phyloP scores from a whole-genome alignment of 2,888 invertebrate species.

The Eilema caniola region DNA sequence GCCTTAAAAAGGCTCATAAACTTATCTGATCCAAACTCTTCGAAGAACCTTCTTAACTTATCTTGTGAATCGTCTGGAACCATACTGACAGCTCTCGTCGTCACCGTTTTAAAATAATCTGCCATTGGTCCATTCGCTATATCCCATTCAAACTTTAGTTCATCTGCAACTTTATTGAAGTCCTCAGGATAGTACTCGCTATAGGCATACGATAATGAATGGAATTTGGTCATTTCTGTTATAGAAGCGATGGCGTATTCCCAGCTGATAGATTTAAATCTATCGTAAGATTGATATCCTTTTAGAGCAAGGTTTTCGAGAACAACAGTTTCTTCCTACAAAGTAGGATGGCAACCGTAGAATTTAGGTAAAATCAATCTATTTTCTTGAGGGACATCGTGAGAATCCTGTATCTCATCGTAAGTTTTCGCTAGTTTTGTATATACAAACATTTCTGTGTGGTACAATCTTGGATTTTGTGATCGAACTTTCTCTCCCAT shows the following conservation, averaged over 20 bases:
- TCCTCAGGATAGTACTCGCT: constrained; percentile 54
- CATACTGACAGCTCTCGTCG: neutral
- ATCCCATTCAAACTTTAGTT: constrained; percentile 10
- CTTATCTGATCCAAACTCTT: neutral
- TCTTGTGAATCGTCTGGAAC: neutral
- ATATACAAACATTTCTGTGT: constrained; percentile 44
- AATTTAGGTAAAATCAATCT: constrained; percentile 50
- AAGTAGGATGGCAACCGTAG: constrained; percentile 49
- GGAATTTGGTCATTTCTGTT: constrained; percentile 61
- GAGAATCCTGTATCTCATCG: constrained; percentile 35
- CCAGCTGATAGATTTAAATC: constrained; percentile 56
- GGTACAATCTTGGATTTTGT: constrained; percentile 13
- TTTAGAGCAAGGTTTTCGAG: constrained; percentile 55
- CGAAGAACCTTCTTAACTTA: constrained; percentile 6
- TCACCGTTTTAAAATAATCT: neutral
- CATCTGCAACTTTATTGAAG: constrained; percentile 32
- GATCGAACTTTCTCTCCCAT: constrained; percentile 28
- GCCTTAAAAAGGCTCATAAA: neutral
- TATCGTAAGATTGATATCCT: constrained; percentile 56
- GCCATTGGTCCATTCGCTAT: neutral
- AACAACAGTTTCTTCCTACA: constrained; percentile 59
- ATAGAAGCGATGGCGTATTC: constrained; percentile 53
- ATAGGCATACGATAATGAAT: constrained; percentile 65
- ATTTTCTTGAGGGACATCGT: constrained; percentile 43
- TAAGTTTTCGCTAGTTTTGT: constrained; percentile 34